Conservation (phyloP, 2,888 invertebrate genomes). For the Polydrusus tereticollis region DNA sequence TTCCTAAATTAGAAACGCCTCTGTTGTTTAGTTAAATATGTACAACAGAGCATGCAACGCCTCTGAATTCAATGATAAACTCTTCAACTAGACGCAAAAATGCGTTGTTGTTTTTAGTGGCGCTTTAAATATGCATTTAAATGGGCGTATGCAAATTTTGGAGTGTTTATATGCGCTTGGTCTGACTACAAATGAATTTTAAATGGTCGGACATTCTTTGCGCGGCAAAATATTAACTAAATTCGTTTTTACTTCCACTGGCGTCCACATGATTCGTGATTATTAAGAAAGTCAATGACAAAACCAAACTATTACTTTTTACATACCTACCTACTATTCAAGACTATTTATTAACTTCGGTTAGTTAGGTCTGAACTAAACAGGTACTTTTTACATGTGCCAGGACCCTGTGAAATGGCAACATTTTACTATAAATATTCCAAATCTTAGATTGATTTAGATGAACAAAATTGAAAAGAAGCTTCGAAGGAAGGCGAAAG, state of each 20-base stretch:
- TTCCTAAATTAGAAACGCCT: too few relatives aligned
- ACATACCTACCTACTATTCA: too few relatives aligned
- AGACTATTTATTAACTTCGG: too few relatives aligned
- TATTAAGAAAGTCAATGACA: slow-evolving; percentile 3
- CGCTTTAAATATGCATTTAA: slow-evolving; percentile 38
- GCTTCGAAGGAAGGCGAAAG: too few relatives aligned
- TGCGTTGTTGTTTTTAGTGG: slow-evolving; percentile 23
- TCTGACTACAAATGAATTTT: slow-evolving; percentile 36
- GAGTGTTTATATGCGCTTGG: slow-evolving; percentile 35
- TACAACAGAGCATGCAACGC: not conserved
- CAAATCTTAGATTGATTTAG: too few relatives aligned
- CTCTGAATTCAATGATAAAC: not conserved
- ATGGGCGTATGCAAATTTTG: slow-evolving; percentile 42
- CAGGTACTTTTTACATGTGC: too few relatives aligned
- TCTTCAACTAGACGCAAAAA: slow-evolving; percentile 15
- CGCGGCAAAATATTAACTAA: slow-evolving; percentile 21
- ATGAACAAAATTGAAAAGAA: too few relatives aligned
- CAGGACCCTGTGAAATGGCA: too few relatives aligned
- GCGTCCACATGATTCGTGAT: not conserved
- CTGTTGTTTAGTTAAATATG: too few relatives aligned
- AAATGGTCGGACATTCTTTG: slow-evolving; percentile 24
- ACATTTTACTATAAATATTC: too few relatives aligned
- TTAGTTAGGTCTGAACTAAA: too few relatives aligned
- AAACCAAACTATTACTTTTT: too few relatives aligned
- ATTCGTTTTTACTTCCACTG: slow-evolving; percentile 15